Evolutionary conservation across 2,888 invertebrate species (phyloP), one percentile per base, ranked within the genome.

Genomic region (Eupithecia pulchellata): DNA sequence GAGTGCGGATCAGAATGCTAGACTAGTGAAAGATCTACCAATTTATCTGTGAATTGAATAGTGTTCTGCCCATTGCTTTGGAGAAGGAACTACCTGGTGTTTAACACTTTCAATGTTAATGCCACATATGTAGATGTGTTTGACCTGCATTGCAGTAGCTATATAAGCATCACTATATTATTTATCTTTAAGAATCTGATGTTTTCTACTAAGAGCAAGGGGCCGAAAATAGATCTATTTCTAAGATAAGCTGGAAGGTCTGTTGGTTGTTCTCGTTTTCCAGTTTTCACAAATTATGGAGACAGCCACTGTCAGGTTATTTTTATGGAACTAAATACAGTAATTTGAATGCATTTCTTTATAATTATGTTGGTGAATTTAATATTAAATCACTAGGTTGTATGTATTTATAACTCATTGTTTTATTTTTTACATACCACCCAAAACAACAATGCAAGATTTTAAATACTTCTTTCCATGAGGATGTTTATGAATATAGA

Each of bases 321-420:
- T 82, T 82, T 81, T 85, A 88, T 83, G 80, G 74, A 86, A 87
- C 87, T 86, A 91, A 92, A 93, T 94, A 94, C 93, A 93, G 93
- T 94, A 93, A 93, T 90, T 90, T 86, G 82, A 90, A 88, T 89
- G 92, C 92, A 92, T 93, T 92, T 92, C 89, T 90, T 85, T 85
- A 60, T 60, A 60, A 60, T 52, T 87, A 81, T 90, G 85, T 90
- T 85, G 82, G 88, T 91, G 90, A 86, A 86, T 84, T 72, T 82
- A 91, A 89, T 91, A 91, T 34, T 61, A 92, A 90, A 78, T 61
- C 61, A 61, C 32, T 91, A 93, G 90, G 91, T 89, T 91, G 89
- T 93, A 93, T 93, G 89, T 93, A 93, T 93, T 93, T 92, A 90
- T 92, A 92, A 82, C 75, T 39, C 17, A 75, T 72, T 77, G 78